These are phyloP conservation scores for Pelochelys cantorii DNA, from an alignment of 2,797 vertebrate genomes.

Conservation along the genomic window DNA sequence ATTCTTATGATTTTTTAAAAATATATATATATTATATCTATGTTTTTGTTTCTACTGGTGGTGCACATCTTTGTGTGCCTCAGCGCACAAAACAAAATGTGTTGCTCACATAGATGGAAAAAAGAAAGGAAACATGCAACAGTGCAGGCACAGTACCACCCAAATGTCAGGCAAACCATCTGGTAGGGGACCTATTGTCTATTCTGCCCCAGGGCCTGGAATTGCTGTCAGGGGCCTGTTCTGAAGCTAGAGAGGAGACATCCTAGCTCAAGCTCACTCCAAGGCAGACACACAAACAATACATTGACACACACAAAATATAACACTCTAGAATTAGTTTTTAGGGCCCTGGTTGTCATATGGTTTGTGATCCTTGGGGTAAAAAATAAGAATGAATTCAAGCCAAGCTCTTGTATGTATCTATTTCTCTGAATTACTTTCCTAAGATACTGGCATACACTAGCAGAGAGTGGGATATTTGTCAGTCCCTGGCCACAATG, in stretches of 20 bases:
- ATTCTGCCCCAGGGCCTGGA: too few relatives aligned
- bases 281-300: background rate
- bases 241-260: background rate
- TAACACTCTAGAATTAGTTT: background rate
- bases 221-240: background rate
- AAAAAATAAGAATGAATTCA: background rate
- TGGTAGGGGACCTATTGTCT: too few relatives aligned
- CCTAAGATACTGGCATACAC: background rate
- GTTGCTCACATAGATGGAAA: too few relatives aligned
- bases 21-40: too few relatives aligned
- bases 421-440: background rate
- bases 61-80: too few relatives aligned
- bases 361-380: background rate
- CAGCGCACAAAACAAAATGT: too few relatives aligned
- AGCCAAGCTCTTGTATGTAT: background rate
- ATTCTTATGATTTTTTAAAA: too few relatives aligned
- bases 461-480: accelerated
- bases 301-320: background rate
- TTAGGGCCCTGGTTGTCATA: background rate
- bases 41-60: too few relatives aligned
- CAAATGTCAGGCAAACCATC: too few relatives aligned
- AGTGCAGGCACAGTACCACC: too few relatives aligned
- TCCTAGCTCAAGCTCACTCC: background rate
- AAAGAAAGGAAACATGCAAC: too few relatives aligned
- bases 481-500: background rate